phyloP scores from a whole-genome alignment of 2,797 vertebrate genomes.

The Neomorphus geoffroyi region DNA sequence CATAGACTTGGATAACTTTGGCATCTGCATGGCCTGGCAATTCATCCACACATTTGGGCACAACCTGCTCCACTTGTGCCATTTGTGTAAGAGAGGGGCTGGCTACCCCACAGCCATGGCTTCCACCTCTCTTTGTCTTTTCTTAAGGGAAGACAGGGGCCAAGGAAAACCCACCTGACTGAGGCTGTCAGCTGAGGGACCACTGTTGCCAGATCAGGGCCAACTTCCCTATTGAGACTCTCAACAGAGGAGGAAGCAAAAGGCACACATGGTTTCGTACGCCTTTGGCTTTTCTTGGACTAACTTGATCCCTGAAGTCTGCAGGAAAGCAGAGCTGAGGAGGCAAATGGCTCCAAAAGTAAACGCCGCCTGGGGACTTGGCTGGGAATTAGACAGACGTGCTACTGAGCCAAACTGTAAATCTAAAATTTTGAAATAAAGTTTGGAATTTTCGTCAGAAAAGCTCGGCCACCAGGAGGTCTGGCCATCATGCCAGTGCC shows the following conservation, averaged over 20 bases:
- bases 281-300: conserved; percentile 60
- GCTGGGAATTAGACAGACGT: conserved; percentile 30
- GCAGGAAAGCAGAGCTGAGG: conserved; percentile 39
- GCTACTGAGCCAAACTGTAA: conserved; percentile 41
- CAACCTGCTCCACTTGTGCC: neutral
- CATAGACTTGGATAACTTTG: neutral
- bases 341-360: conserved; percentile 44
- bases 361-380: conserved; percentile 54
- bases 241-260: conserved; percentile 25
- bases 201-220: neutral
- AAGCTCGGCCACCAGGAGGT: conserved; percentile 21
- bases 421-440: conserved; percentile 65
- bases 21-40: neutral
- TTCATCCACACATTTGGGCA: neutral
- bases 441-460: conserved; percentile 57
- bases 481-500: conserved; percentile 4
- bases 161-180: conserved; percentile 41
- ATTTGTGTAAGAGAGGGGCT: neutral
- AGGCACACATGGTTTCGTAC: conserved; percentile 13
- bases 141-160: neutral
- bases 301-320: conserved; percentile 28
- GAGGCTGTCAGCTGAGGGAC: neutral
- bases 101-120: neutral
- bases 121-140: neutral
- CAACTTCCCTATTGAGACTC: conserved; percentile 12